These are phyloP conservation scores for Ceratothoa steindachneri DNA, from an alignment of 2,888 invertebrate species.

Conservation along the genomic window DNA sequence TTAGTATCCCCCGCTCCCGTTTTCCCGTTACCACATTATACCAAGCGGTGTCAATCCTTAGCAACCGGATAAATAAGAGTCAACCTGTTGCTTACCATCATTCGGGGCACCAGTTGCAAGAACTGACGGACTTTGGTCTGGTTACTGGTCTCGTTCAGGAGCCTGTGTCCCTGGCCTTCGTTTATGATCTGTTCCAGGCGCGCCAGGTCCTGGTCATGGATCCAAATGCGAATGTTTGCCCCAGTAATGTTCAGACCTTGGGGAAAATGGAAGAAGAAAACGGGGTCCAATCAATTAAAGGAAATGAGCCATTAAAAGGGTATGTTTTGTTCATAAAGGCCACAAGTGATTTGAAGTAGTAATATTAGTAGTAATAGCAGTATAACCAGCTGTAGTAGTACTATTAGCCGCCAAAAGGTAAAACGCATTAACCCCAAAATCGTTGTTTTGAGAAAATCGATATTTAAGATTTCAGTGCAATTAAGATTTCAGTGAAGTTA, in stretches of 20 bases:
- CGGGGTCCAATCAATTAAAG: not conserved
- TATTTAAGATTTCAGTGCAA: too few species aligned
- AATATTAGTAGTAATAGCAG: too few species aligned
- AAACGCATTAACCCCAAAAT: too few species aligned
- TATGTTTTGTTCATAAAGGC: too few species aligned
- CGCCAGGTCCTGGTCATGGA: constrained; percentile 82
- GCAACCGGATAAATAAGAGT: not conserved
- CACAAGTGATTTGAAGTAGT: too few species aligned
- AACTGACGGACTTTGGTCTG: constrained; percentile 78
- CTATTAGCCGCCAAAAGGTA: too few species aligned
- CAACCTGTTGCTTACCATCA: constrained; percentile 85
- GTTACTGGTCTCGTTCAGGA: constrained; percentile 77
- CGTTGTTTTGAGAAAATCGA: too few species aligned
- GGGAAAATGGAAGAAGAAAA: not conserved
- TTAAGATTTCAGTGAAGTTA: too few species aligned
- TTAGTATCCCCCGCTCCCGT: not conserved
- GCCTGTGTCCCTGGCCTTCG: constrained; percentile 81
- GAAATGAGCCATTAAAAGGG: too few species aligned
- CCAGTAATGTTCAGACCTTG: constrained; percentile 70
- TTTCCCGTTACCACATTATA: too few species aligned
- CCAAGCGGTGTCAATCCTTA: not conserved
- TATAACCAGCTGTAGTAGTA: too few species aligned
- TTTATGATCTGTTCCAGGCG: constrained; percentile 81
- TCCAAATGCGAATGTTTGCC: constrained; percentile 91
- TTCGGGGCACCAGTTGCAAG: constrained; percentile 86